These are phyloP conservation scores for Esox lucius DNA, from an alignment of 2,797 vertebrate species.

Conservation along the genomic window DNA sequence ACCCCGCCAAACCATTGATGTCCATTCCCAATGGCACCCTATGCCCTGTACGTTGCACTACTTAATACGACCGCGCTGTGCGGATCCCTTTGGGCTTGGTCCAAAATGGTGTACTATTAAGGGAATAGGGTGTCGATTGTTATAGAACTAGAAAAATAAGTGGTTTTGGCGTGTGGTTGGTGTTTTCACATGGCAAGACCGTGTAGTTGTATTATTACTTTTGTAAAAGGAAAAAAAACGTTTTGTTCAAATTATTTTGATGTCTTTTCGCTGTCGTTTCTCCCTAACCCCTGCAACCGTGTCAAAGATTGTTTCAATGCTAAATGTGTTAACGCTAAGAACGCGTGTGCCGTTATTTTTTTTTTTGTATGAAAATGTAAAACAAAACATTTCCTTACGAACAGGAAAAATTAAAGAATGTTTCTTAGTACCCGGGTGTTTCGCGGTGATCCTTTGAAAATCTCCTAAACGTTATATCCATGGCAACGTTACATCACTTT, in stretches of 20 bases:
- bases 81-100: too few relatives aligned
- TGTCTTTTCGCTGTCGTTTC: slow-evolving; percentile 57
- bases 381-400: slow-evolving; percentile 65
- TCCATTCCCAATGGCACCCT: background rate
- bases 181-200: background rate
- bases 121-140: background rate
- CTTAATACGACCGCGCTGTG: too few relatives aligned
- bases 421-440: slow-evolving; percentile 68
- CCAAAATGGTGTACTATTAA: background rate
- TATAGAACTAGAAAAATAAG: background rate
- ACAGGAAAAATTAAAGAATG: slow-evolving; percentile 73
- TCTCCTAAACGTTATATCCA: background rate
- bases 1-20: slow-evolving; percentile 6
- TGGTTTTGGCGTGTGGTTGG: slow-evolving; percentile 5
- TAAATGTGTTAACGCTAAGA: slow-evolving; percentile 59
- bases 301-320: slow-evolving; percentile 61
- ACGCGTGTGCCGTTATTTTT: slow-evolving; percentile 47
- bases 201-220: slow-evolving; percentile 18
- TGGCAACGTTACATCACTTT: background rate
- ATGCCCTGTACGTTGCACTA: background rate
- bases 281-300: slow-evolving; percentile 37
- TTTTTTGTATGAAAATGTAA: slow-evolving; percentile 71
- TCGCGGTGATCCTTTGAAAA: slow-evolving; percentile 9
- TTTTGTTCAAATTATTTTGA: slow-evolving; percentile 36
- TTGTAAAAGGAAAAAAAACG: slow-evolving; percentile 59